A percentile compares a stretch with the other conserved stretches of the same genome.
Evolutionary conservation across 2,113 vertebrate genomes (phyloP).

Genomic region (Tragelaphus buxtoni): DNA sequence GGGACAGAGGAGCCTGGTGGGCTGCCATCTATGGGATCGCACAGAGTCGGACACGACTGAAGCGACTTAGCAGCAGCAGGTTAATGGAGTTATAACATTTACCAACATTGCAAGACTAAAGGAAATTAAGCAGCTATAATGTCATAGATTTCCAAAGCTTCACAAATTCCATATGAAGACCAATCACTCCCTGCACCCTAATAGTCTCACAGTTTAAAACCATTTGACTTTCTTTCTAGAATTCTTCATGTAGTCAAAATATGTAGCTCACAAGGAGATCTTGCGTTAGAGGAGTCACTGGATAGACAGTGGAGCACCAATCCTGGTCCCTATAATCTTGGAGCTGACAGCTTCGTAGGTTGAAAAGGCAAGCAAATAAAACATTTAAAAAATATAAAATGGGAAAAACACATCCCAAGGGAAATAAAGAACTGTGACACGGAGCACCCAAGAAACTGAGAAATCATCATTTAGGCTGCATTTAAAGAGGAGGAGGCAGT

Average conservation of each 20-base stretch:
- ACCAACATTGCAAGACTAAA: background rate
- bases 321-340: background rate
- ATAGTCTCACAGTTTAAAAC: background rate
- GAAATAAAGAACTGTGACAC: background rate
- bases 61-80: too few relatives aligned
- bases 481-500: background rate
- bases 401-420: background rate
- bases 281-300: background rate
- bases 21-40: too few relatives aligned
- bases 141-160: background rate
- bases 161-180: background rate
- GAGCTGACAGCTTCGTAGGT: background rate
- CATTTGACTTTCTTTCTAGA: background rate
- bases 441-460: background rate
- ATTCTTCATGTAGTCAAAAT: background rate
- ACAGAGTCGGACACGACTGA: too few relatives aligned
- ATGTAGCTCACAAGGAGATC: background rate
- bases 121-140: background rate
- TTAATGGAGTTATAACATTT: background rate
- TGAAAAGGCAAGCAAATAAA: background rate
- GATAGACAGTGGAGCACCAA: background rate
- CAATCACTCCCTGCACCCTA: background rate
- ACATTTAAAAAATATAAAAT: background rate
- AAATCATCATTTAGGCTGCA: background rate
- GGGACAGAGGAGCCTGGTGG: too few relatives aligned